Percentiles rank a stretch among this genome's conserved stretches.
These are phyloP conservation scores for Sebastes nivosus DNA, from an alignment of 2,797 vertebrate species.

Conservation along the genomic window DNA sequence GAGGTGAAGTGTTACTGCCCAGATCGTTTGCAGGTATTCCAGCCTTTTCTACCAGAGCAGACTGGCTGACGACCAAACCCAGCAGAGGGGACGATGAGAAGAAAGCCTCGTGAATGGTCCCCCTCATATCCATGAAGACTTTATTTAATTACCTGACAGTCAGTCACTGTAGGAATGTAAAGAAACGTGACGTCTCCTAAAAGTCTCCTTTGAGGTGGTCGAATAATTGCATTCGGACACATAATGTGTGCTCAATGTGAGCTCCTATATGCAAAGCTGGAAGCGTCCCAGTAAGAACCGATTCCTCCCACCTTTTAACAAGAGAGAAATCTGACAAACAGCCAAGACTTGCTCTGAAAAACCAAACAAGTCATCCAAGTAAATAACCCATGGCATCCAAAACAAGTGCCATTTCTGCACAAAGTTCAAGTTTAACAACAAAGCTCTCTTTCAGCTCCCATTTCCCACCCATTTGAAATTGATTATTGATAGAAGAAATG, in stretches of 20 bases:
- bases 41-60: conserved; percentile 4
- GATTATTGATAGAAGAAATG: conserved; percentile 59
- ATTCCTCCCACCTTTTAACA: conserved; percentile 29
- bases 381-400: conserved; percentile 54
- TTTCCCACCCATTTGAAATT: conserved; percentile 53
- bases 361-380: conserved; percentile 50
- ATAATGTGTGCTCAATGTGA: neutral
- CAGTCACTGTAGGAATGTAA: conserved; percentile 29
- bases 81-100: neutral
- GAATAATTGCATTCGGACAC: conserved; percentile 35
- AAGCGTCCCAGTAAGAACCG: conserved; percentile 15
- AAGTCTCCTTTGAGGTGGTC: conserved; percentile 21
- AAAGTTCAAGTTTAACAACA: conserved; percentile 64
- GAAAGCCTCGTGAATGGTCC: conserved; percentile 37
- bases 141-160: conserved; percentile 56
- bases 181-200: conserved; percentile 3
- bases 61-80: conserved; percentile 24
- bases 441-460: conserved; percentile 60
- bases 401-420: conserved; percentile 53
- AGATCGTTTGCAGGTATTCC: conserved; percentile 37
- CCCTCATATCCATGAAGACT: conserved; percentile 41
- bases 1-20: conserved; percentile 27
- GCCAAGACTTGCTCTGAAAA: conserved; percentile 41
- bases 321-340: conserved; percentile 34
- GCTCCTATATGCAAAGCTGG: conserved; percentile 30